Evolutionary conservation across 2,113 vertebrate genomes (phyloP), one percentile per base, ranked within the genome.

Genomic region (Oreotragus oreotragus): DNA sequence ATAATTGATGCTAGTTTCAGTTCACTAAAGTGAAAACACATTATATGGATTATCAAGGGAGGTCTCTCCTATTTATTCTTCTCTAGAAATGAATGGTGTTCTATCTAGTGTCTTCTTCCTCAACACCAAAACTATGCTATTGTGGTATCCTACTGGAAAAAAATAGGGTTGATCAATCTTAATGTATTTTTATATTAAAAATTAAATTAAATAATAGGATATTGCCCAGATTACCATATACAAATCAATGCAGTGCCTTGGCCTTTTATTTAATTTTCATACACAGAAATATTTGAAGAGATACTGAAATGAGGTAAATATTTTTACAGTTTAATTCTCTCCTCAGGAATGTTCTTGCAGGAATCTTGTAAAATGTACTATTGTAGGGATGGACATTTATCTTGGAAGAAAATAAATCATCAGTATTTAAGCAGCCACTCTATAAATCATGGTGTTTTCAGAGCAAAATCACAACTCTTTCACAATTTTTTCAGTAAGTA

Each of bases 1-100:
- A 81, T 93, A 93, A 97, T 92, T 94, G 90, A 58, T 96, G 79
- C 60, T 97, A 70, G 85, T 96, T 96, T 97, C 49, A 96, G 85
- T 89, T 95, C 39, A 62, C 53, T 91, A 58, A 91, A 85, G 76
- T 96, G 90, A 97, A 97, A 92, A 84, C 49, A 97, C n/a, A 60
- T 91, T 93, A 84, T 70, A 6, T 83, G 49, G 76, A 90, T 88
- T 96, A 95, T 94, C 45, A 92, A 25, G 84, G 55, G 49, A 97
- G 3, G 23, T 85, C 53, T 92, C 70, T 84, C 43, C 84, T 88
- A 91, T 62, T 89, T 92, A 94, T 95, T 96, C 27, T 92, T 90
- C 66, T 84, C 57, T 92, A 64, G 36, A 96, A 89, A 80, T 87
- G 25, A 93, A 39, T 57, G 47, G 36, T 58, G 93, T 96, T 95